Evolutionary conservation across 2,888 invertebrate genomes (phyloP), one percentile per base, ranked within the genome.

Genomic region (Aplocera efformata): DNA sequence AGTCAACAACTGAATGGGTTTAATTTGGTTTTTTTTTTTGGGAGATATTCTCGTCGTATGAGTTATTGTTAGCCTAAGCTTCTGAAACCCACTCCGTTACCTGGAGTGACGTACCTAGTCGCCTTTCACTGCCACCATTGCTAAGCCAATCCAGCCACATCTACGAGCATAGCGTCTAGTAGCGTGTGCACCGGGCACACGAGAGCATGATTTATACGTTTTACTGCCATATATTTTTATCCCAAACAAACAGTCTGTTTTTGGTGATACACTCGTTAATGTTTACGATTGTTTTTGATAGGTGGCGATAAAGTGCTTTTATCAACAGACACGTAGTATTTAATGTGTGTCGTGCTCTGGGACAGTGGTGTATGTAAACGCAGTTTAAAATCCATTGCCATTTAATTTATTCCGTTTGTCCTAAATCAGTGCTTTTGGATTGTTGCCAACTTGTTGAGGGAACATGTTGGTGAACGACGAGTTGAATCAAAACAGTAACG

Each of bases 51-150:
- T 17, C 13, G 5, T 17, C 13, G n/a, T n/a, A n/a, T n/a, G n/a
- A n/a, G n/a, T n/a, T n/a, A n/a, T n/a, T 17, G 5, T 17, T 17
- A 17, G 5, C 13, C 13, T 17, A 5, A 3, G 13, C 13, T 3
- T 17, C 2, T 2, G 13, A 17, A 17, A 3, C 13, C 13, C 3
- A 5, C 13, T 17, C 13, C 2, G 13, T 17, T 17, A 5, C 13
- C 13, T 17, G 13, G 13, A 3, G 13, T 17, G 13, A 17, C 13
- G 13, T 17, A 17, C 2, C 13, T 25, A 39, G 35, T 17, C 6
- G 35, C 44, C 44, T 44, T 39, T 44, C 43, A 44, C 43, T 31
- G 38, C 38, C 38, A 37, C 30, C 33, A 11, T 25, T 32, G 28
- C n/a, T 28, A 11, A 30, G 13, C 10, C 34, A 35, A 28, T 26